Conservation (phyloP, 1,140 invertebrate genomes). For the Bombus pyrosoma region DNA sequence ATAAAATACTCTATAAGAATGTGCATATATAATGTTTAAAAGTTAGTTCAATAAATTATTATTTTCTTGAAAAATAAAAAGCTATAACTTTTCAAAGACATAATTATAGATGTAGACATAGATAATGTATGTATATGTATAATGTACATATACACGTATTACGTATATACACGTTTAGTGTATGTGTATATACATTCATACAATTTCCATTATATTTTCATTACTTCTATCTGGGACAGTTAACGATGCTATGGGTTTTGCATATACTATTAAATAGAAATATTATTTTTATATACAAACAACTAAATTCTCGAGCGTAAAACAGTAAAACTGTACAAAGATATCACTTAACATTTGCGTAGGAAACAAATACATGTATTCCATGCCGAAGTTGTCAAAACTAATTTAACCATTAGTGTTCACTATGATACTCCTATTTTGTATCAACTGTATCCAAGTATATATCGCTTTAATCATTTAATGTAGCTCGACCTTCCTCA, state of each 20-base stretch:
- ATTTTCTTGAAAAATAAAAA: background rate
- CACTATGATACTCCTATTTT: background rate
- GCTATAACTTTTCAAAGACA: background rate
- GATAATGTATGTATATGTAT: background rate
- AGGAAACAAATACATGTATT: background rate
- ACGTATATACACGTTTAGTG: background rate
- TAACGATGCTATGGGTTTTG: background rate
- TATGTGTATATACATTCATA: constrained; percentile 10
- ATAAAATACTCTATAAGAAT: background rate
- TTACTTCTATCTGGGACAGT: background rate
- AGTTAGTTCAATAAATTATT: constrained; percentile 10
- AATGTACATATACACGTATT: too few species aligned
- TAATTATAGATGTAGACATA: background rate
- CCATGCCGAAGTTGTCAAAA: background rate
- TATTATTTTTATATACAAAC: constrained; percentile 39
- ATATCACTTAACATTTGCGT: background rate
- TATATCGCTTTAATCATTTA: constrained; percentile 9
- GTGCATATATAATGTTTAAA: constrained; percentile 12
- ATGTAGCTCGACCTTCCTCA: constrained; percentile 80
- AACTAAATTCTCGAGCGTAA: background rate
- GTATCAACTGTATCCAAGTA: background rate
- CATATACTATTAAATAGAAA: constrained; percentile 12
- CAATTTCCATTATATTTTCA: background rate
- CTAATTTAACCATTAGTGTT: background rate
- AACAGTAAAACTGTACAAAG: constrained; percentile 24